Evolutionary conservation across 2,113 vertebrate genomes (phyloP).

Genomic region (Ceyx melanurus): DNA sequence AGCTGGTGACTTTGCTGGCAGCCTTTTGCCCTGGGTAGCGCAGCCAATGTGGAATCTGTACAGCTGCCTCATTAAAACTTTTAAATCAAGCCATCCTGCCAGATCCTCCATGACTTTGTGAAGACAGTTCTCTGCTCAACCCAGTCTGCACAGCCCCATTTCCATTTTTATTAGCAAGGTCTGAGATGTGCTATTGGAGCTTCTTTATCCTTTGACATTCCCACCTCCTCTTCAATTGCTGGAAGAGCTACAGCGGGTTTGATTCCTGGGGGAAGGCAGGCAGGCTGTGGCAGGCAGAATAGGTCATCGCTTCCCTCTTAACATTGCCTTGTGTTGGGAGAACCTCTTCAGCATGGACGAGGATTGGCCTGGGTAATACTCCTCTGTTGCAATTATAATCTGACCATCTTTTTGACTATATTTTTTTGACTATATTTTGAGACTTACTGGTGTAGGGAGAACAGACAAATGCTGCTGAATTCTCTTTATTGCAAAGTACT

Average conservation of each 20-base stretch:
- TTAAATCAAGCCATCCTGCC: background rate
- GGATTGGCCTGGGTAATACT: background rate
- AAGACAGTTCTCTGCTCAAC: background rate
- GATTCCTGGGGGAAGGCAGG: background rate
- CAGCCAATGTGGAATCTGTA: background rate
- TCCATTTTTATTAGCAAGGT: background rate
- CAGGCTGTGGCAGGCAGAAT: background rate
- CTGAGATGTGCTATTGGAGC: background rate
- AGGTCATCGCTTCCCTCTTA: background rate
- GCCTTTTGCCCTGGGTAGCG: background rate
- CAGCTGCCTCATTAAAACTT: background rate
- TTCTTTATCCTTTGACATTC: background rate
- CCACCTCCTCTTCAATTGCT: background rate
- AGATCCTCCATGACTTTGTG: background rate
- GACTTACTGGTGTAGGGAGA: background rate
- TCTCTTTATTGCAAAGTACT: background rate
- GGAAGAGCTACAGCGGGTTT: background rate
- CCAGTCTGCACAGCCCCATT: background rate
- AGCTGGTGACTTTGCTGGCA: background rate
- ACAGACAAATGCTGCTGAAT: background rate
- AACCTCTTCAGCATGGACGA: background rate
- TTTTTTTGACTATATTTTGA: background rate
- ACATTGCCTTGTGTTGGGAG: background rate
- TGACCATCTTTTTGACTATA: background rate
- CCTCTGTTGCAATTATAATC: background rate